phyloP scores from a whole-genome alignment of 2,797 vertebrate species.

The Enoplosus armatus region DNA sequence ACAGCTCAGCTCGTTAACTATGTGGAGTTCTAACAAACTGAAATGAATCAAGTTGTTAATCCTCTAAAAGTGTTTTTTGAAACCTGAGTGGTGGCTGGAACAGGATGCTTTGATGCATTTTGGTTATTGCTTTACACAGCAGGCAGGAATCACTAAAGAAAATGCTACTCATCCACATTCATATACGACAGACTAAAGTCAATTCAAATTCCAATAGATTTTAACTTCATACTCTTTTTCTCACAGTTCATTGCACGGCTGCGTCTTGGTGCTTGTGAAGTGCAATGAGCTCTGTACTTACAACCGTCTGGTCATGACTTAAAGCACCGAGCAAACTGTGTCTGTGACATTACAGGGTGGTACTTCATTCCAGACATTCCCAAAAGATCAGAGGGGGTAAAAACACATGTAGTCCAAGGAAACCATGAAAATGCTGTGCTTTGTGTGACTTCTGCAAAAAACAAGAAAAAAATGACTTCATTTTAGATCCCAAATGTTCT shows the following conservation, averaged over 20 bases:
- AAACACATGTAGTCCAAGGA: slow-evolving; percentile 2
- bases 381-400: slow-evolving; percentile 38
- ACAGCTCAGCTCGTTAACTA: slow-evolving; percentile 42
- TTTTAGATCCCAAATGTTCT: slow-evolving; percentile 40
- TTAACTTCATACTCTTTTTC: background rate
- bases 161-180: background rate
- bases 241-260: background rate
- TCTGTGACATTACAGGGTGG: slow-evolving; percentile 43
- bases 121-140: background rate
- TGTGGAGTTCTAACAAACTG: background rate
- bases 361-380: slow-evolving; percentile 64
- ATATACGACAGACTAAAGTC: background rate
- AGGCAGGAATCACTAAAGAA: background rate
- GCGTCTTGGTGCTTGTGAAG: background rate
- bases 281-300: background rate
- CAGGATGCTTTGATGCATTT: background rate
- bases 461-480: background rate
- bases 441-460: background rate
- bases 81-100: background rate
- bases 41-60: slow-evolving; percentile 1
- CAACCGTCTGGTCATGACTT: slow-evolving; percentile 7
- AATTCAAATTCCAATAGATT: background rate
- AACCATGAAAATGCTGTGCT: slow-evolving; percentile 6
- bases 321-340: background rate
- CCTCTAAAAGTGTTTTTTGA: slow-evolving; percentile 18